Base-by-base conservation (phyloP, 2,888 invertebrate genomes). In the Caradrina kadenii region DNA sequence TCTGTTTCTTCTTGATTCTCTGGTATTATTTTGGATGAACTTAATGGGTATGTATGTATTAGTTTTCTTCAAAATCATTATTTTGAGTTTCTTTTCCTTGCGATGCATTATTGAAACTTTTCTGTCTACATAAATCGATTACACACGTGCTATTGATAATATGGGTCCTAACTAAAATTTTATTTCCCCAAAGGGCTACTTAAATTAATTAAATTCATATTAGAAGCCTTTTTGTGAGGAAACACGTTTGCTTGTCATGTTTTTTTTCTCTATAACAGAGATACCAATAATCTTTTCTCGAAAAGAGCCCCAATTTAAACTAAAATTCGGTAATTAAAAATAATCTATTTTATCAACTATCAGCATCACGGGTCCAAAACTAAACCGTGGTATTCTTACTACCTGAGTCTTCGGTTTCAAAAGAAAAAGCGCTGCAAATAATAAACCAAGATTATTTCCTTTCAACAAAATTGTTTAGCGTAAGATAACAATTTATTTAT, bases 341-440 rank as follows among this genome's bases (percentile, higher is more conserved):
- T 61, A 26, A 60, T 64, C 52, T 5, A 17, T 19, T 31, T 56
- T 62, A 72, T 63, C 63, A 17, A 17, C 13, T 13, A 19, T 13
- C 35, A 19, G 35, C 31, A 69, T 58, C 68, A 52, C 52, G 49
- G 45, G 73, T 42, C 21, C 2, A 49, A 45, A 45, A 35, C 8
- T 0, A 10, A 48, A 62, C 77, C 77, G 74, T 80, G 81, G 42
- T 58, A 55, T 19, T 15, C 52, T 45, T 4, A 54, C 31, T 81
- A 81, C 82, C 81, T 82, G 82, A 69, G 63, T 26, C 8, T 45
- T 58, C 42, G 35, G 21, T 26, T 49, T 61, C 45, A 31, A 26
- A 42, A 61, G 55, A 76, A 73, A 71, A 79, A 69, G 67, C 21
- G 62, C 59, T 17, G 42, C 62, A 68, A 62, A 62, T 56, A 61